Evolutionary conservation across 2,113 vertebrate genomes (phyloP).

Genomic region (Turdus rufiventris): DNA sequence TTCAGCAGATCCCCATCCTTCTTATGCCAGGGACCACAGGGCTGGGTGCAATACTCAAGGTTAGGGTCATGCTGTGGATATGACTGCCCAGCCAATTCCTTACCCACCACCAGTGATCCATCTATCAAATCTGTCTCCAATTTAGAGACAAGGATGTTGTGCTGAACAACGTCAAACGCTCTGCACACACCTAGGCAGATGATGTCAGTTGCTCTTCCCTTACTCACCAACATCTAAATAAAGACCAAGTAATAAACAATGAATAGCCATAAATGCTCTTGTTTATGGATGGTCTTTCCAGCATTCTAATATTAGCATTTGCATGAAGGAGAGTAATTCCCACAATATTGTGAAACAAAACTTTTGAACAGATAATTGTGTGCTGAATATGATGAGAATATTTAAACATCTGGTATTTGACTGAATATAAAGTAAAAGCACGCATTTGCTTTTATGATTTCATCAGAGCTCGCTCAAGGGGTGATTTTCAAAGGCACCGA

Average conservation of each 20-base stretch:
- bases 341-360: background rate
- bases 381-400: background rate
- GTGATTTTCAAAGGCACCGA: conserved; percentile 14
- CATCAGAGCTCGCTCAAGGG: background rate
- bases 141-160: background rate
- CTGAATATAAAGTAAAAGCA: background rate
- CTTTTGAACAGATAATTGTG: background rate
- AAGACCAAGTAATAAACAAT: background rate
- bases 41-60: background rate
- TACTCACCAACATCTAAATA: background rate
- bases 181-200: background rate
- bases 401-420: conserved; percentile 1
- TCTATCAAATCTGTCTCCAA: background rate
- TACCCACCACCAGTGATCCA: background rate
- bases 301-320: background rate
- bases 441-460: background rate
- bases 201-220: background rate
- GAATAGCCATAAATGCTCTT: background rate
- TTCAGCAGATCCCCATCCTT: background rate
- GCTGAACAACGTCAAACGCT: rapidly evolving
- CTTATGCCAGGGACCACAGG: rapidly evolving
- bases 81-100: background rate
- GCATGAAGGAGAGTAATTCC: background rate
- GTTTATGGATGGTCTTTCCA: background rate
- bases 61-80: background rate